These are phyloP conservation scores for Digitonthophagus gazella DNA, from an alignment of 2,888 invertebrate species.

Conservation along the genomic window DNA sequence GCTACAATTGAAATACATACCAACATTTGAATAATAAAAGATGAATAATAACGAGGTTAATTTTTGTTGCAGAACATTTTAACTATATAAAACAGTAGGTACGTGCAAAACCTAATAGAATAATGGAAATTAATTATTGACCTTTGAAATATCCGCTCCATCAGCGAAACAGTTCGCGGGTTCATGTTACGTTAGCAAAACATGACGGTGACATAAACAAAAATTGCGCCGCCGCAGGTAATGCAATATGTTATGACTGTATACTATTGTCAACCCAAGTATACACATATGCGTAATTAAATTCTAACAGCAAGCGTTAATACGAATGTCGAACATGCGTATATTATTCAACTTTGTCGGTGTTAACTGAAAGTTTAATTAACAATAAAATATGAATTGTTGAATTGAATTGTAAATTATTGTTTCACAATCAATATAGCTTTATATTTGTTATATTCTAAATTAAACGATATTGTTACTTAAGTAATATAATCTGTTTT, in stretches of 20 bases:
- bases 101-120: background rate
- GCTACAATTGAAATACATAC: too few species aligned
- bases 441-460: too few species aligned
- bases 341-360: background rate
- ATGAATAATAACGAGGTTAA: too few species aligned
- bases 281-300: background rate
- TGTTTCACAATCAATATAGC: background rate
- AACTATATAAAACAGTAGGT: too few species aligned
- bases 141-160: background rate
- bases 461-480: too few species aligned
- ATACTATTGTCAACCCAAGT: background rate
- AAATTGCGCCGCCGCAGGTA: background rate
- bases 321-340: background rate
- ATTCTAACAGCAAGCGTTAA: constrained; percentile 1
- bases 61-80: too few species aligned
- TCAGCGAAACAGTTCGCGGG: background rate
- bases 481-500: too few species aligned
- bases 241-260: background rate
- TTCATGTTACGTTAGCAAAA: background rate
- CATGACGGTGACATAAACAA: background rate
- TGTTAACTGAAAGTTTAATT: background rate
- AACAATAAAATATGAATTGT: background rate
- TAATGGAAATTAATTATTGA: background rate
- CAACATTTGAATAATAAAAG: too few species aligned
- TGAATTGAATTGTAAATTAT: background rate